Evolutionary conservation across 2,797 vertebrate species (phyloP).

Genomic region (Urocyon cinereoargenteus): DNA sequence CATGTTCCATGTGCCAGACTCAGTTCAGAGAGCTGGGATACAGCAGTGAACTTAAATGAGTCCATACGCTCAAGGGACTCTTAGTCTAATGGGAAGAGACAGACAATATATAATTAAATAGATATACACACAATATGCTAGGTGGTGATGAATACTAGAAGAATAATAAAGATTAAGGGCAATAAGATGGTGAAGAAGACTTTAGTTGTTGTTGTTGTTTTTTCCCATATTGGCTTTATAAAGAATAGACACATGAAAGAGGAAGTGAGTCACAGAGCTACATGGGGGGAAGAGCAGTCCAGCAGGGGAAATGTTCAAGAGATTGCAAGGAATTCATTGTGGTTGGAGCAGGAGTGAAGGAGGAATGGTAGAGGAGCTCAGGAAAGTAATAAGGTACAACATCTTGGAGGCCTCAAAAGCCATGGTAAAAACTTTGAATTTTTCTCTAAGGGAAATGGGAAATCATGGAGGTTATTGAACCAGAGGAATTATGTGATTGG

Average conservation of each 20-base stretch:
- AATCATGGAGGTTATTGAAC: neutral
- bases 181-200: neutral
- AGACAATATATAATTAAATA: neutral
- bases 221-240: neutral
- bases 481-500: neutral
- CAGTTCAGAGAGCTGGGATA: neutral
- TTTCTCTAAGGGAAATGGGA: neutral
- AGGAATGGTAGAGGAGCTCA: neutral
- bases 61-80: neutral
- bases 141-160: neutral
- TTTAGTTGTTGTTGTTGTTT: neutral
- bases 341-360: neutral
- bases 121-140: rapidly evolving
- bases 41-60: neutral
- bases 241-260: neutral
- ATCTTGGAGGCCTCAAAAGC: neutral
- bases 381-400: neutral
- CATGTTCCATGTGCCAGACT: neutral
- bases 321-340: neutral
- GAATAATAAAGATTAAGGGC: neutral
- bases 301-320: neutral
- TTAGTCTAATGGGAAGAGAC: neutral
- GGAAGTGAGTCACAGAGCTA: neutral
- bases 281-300: neutral
- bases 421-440: neutral